Evolutionary conservation across 2,113 vertebrate genomes (phyloP), one percentile per base, ranked within the genome.

Genomic region (Xerus inauris): DNA sequence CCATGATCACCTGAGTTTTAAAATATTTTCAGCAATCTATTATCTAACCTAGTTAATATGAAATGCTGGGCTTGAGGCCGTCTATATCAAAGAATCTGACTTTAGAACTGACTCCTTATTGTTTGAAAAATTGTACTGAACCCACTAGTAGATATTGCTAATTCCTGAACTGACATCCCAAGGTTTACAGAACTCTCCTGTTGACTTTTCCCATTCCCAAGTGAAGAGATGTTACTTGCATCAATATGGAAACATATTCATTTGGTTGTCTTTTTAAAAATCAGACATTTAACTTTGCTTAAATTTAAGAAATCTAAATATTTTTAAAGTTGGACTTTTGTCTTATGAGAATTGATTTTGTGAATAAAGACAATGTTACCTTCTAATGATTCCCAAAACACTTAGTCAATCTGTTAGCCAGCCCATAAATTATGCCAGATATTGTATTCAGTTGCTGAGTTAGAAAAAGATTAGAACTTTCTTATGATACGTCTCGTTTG

Each of bases 381-480:
- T 87, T 71, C 57, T 94, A 71, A 51, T 69, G 59, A 84, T 69
- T 81, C 3, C 10, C 83, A 92, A 95, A 80, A 65, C 45, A 79
- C 8, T 32, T 64, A 17, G 35, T 72, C 16, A 13, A 28, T 38
- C 64, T 59, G n/a, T 35, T 76, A 95, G 40, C 19, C 51, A 82
- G 12, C 7, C 11, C 89, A 84, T 57, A 93, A 92, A 83, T 38
- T 47, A 91, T n/a, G 13, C 32, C 20, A 71, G 38, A 11, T 42
- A 38, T 22, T 81, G 20, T 26, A 80, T 8, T 64, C 65, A 59
- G 17, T n/a, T 97, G 67, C 28, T 88, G 59, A 84, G 20, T 77
- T 54, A 87, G 38, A 91, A 62, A 38, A 95, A 81, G 45, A 83
- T 87, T 67, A 93, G 64, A 76, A 80, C 79, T 90, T 88, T 54